phyloP scores from a whole-genome alignment of 2,888 invertebrate species.

The Sacculina carcini region DNA sequence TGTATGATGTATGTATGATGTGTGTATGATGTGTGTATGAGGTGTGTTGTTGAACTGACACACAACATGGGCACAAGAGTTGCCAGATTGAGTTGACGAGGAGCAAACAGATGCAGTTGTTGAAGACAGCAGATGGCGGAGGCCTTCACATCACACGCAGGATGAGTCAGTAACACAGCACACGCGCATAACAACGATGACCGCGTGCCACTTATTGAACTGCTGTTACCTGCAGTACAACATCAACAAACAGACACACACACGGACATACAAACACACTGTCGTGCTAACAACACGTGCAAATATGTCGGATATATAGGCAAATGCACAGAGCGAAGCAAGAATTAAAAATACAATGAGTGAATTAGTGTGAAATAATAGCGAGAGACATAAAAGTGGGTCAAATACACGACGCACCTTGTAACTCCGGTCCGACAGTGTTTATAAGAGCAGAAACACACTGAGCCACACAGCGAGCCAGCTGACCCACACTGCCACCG shows the following conservation, averaged over 20 bases:
- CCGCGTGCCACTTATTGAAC: slow-evolving; percentile 43
- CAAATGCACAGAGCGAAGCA: too few relatives aligned
- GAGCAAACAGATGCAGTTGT: slow-evolving; percentile 91
- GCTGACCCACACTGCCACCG: slow-evolving; percentile 37
- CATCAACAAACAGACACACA: not conserved
- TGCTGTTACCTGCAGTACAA: slow-evolving; percentile 31
- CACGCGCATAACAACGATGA: slow-evolving; percentile 75
- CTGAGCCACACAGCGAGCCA: slow-evolving; percentile 77
- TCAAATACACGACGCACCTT: too few relatives aligned
- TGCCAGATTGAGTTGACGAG: slow-evolving; percentile 72
- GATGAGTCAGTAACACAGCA: slow-evolving; percentile 68
- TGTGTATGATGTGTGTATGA: too few relatives aligned
- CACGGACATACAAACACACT: too few relatives aligned
- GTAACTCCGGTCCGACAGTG: slow-evolving; percentile 90
- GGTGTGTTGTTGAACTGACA: too few relatives aligned
- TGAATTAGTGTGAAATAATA: too few relatives aligned
- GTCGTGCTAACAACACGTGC: too few relatives aligned
- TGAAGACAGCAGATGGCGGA: slow-evolving; percentile 90
- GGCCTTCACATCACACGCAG: slow-evolving; percentile 70
- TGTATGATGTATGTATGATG: too few relatives aligned
- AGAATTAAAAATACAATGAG: too few relatives aligned
- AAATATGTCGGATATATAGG: too few relatives aligned
- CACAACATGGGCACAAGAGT: slow-evolving; percentile 75
- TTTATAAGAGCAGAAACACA: slow-evolving; percentile 84
- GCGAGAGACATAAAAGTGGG: too few relatives aligned